Base-by-base conservation (phyloP, 2,797 vertebrate species). In the Dendrocincla tyrannina region DNA sequence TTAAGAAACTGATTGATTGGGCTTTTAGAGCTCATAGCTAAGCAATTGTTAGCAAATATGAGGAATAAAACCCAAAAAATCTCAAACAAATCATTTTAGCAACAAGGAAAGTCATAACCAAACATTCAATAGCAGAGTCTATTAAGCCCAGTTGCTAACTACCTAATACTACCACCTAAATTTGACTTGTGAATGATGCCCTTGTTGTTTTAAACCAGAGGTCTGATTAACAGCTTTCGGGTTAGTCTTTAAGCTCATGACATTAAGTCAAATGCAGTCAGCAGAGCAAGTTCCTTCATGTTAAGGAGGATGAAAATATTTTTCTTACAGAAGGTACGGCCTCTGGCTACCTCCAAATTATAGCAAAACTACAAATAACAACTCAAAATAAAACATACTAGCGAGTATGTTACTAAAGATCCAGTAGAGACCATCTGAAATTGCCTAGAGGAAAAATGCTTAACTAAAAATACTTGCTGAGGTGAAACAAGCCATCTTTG, bases 391-490 rank as follows among this genome's bases (percentile, higher is more conserved):
- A 91, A 94, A 85, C 62, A 62, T 58, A 53, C 35, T 86, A 39
- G 52, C 2, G 2, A 37, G 44, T 60, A 59, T 33, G 47, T 50
- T 95, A 87, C 74, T 90, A 64, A 87, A 95, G 44, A 82, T 76
- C 70, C 83, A 88, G 56, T 50, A 93, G 77, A 93, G 91, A 95
- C 67, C 74, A 60, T 69, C 42, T 77, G 80, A 96, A 93, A 88
- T 30, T 0, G 49, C 93, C 85, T 70, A 47, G 46, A 88, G 89
- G 84, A 88, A 95, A 85, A 91, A 59, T 17, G 46, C 42, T 81
- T 66, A 69, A 84, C 80, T 88, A 88, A 90, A 94, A 95, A 85
- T 90, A 91, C 41, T 74, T 39, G 28, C 33, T 56, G 89, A 88
- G 37, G 88, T 70, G 70, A 91, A 92, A 88, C 41, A 88, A 80